Evolutionary conservation across 2,888 invertebrate species (phyloP).

Genomic region (Aleiodes leptofemur): DNA sequence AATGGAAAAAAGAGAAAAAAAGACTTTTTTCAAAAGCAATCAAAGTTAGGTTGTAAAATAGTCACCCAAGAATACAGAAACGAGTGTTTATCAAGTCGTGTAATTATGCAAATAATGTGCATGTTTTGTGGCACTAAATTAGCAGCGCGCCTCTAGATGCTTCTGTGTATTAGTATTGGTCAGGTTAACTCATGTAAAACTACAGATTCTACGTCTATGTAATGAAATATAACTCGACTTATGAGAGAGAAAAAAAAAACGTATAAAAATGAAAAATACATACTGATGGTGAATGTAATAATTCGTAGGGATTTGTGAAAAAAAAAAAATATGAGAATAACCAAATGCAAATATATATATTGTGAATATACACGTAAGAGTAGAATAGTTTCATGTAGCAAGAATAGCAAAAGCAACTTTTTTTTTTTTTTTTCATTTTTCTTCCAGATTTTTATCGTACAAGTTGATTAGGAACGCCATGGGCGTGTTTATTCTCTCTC

Average conservation of each 20-base stretch:
- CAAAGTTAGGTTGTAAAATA: conserved; percentile 38
- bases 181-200: conserved; percentile 10
- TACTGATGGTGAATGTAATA: conserved; percentile 16
- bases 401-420: conserved; percentile 44
- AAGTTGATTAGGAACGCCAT: conserved; percentile 55
- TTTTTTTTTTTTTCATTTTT: too few relatives aligned
- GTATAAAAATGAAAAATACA: not conserved
- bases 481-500: conserved; percentile 41
- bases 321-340: conserved; percentile 40
- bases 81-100: conserved; percentile 62
- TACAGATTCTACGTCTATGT: too few relatives aligned
- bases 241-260: too few relatives aligned
- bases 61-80: conserved; percentile 57
- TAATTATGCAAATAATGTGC: conserved; percentile 65
- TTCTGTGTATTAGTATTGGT: conserved; percentile 38
- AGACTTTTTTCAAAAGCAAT: conserved; percentile 16
- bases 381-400: not conserved
- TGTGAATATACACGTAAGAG: conserved; percentile 6
- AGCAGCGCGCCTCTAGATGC: conserved; percentile 52
- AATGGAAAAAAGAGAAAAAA: not conserved
- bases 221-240: too few relatives aligned
- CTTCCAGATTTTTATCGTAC: conserved; percentile 54
- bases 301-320: conserved; percentile 16
- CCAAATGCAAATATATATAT: conserved; percentile 53
- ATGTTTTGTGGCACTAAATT: conserved; percentile 64